Percentiles rank a stretch among this genome's conserved stretches.
phyloP scores from a whole-genome alignment of 2,888 invertebrate genomes.

The Synergus umbraculus region DNA sequence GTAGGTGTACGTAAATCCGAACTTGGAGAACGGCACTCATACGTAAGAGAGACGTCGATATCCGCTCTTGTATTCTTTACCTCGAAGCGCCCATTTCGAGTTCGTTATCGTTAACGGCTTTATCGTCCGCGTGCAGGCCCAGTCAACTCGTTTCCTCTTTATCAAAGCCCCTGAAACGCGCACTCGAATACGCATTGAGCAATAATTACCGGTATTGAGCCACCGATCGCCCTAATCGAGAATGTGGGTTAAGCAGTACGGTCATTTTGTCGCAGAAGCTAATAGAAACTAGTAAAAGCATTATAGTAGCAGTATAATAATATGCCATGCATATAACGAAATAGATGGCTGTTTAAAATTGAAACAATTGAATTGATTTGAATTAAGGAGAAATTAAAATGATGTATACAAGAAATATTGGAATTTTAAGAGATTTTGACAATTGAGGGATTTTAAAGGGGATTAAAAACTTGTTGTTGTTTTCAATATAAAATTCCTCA shows the following conservation, averaged over 20 bases:
- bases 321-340: too few species aligned
- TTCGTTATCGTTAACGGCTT: constrained; percentile 76
- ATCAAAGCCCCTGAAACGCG: constrained; percentile 53
- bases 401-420: too few species aligned
- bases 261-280: background rate
- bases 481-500: too few species aligned
- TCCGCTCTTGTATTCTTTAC: constrained; percentile 65
- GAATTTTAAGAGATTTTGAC: too few species aligned
- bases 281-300: background rate
- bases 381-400: too few species aligned
- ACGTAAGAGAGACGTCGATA: constrained; percentile 67
- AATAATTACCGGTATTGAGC: constrained; percentile 11
- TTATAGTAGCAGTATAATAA: too few species aligned
- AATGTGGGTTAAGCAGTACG: background rate
- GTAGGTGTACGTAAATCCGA: constrained; percentile 70
- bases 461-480: too few species aligned
- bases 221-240: background rate
- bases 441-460: too few species aligned
- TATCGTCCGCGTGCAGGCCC: constrained; percentile 68
- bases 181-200: background rate
- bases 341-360: too few species aligned
- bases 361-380: too few species aligned
- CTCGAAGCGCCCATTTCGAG: constrained; percentile 71
- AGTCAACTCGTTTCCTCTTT: constrained; percentile 68
- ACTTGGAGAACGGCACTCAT: constrained; percentile 60